Conservation (phyloP, 1,140 invertebrate genomes). For the Venturia canescens region DNA sequence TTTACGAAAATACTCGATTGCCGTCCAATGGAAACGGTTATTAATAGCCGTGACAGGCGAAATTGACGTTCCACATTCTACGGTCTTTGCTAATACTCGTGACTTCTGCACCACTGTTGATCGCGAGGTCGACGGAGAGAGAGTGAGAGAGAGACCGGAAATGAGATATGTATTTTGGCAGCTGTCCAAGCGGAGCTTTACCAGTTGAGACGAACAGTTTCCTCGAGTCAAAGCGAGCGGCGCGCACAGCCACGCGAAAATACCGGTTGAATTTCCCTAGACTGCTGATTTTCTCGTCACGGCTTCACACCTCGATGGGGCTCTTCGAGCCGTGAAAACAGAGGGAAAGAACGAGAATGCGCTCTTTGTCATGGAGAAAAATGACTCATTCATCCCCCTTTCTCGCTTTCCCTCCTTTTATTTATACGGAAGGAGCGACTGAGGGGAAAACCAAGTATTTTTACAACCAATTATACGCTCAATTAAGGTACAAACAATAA, state of each 20-base stretch:
- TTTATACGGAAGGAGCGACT: too few relatives aligned
- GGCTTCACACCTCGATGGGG: slow-evolving; percentile 40
- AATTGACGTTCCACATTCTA: slow-evolving; percentile 6
- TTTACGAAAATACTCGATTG: not conserved
- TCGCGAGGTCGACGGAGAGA: slow-evolving; percentile 3
- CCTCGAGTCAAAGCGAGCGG: not conserved
- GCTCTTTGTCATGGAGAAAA: slow-evolving; percentile 1
- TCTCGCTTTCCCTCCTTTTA: not conserved
- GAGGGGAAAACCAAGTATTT: too few relatives aligned
- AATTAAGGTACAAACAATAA: too few relatives aligned
- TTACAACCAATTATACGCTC: too few relatives aligned
- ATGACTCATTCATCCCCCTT: slow-evolving; percentile 17
- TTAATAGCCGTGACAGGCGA: not conserved
- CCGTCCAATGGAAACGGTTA: not conserved
- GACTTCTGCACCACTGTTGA: not conserved
- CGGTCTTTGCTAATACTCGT: not conserved
- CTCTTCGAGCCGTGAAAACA: slow-evolving; percentile 27
- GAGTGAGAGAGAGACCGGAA: slow-evolving; percentile 22
- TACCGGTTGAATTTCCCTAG: not conserved
- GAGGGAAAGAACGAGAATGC: not conserved
- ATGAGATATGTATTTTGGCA: slow-evolving; percentile 38
- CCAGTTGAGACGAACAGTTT: slow-evolving; percentile 28
- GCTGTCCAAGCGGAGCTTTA: not conserved
- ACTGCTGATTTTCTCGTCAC: slow-evolving; percentile 40
- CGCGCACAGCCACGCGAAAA: not conserved